Conservation (phyloP, 2,888 invertebrate species). For the Eupithecia subfuscata region DNA sequence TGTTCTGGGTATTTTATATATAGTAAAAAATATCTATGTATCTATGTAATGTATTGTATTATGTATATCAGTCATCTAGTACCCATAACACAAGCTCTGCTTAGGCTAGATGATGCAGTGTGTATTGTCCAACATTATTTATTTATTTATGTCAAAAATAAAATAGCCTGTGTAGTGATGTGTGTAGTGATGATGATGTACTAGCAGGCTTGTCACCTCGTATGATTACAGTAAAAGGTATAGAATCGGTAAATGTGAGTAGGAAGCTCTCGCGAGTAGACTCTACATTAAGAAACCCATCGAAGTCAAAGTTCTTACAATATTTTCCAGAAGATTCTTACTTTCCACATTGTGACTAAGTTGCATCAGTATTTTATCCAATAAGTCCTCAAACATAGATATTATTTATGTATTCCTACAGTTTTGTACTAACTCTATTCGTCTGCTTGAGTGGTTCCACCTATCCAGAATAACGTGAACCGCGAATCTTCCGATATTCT, state of each 20-base stretch:
- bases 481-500: conserved; percentile 56
- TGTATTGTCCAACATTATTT: no score
- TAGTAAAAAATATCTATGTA: no score
- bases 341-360: background rate
- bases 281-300: background rate
- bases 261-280: background rate
- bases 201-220: background rate
- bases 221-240: background rate
- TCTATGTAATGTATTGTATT: no score
- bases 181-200: background rate
- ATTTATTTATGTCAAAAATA: no score
- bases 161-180: no score
- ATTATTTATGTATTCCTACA: conserved; percentile 82
- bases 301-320: background rate
- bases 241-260: background rate
- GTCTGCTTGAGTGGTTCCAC: conserved; percentile 68
- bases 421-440: conserved; percentile 78
- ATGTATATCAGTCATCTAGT: no score
- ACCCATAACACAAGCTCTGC: no score
- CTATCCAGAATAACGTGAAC: conserved; percentile 63
- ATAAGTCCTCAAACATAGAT: conserved; percentile 67
- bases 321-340: background rate
- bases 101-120: no score
- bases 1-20: no score
- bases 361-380: conserved; percentile 49